Evolutionary conservation across 2,888 invertebrate species (phyloP).

Genomic region (Steinernema scapterisci): DNA sequence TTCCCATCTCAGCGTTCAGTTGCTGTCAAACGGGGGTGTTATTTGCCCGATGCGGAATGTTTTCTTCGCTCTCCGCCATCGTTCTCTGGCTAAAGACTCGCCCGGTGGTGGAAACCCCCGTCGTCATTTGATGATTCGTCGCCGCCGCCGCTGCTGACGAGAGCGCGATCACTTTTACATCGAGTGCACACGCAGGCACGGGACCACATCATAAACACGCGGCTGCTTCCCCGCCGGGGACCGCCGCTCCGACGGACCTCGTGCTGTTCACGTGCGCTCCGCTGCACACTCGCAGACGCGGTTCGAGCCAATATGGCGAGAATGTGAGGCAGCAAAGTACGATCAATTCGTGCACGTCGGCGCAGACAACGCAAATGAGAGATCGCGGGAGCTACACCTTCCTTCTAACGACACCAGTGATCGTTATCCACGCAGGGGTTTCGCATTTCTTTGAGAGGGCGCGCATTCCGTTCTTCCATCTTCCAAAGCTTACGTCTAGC

Average conservation of each 20-base stretch:
- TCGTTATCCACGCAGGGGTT: background rate
- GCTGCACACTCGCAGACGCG: background rate
- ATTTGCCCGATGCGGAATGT: background rate
- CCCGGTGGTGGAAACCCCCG: constrained; percentile 25
- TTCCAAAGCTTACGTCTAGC: no score
- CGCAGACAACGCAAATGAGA: constrained; percentile 9
- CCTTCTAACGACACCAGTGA: background rate
- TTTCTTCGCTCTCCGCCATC: background rate
- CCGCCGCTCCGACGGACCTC: background rate
- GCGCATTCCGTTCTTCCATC: background rate
- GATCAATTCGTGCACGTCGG: background rate
- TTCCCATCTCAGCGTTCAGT: background rate
- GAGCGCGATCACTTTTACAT: constrained; percentile 21
- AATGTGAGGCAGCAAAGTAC: constrained; percentile 24
- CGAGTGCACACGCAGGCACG: constrained; percentile 30
- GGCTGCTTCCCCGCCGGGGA: constrained; percentile 5
- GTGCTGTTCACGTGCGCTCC: background rate
- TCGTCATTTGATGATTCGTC: constrained; percentile 28
- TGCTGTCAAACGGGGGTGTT: background rate
- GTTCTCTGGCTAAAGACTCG: background rate
- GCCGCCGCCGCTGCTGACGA: constrained; percentile 19
- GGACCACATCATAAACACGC: constrained; percentile 32
- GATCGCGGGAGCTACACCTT: background rate
- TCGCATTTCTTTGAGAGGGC: no score
- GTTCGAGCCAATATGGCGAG: constrained; percentile 21